phyloP scores from a whole-genome alignment of 2,797 vertebrate species.

The Fratercula arctica region DNA sequence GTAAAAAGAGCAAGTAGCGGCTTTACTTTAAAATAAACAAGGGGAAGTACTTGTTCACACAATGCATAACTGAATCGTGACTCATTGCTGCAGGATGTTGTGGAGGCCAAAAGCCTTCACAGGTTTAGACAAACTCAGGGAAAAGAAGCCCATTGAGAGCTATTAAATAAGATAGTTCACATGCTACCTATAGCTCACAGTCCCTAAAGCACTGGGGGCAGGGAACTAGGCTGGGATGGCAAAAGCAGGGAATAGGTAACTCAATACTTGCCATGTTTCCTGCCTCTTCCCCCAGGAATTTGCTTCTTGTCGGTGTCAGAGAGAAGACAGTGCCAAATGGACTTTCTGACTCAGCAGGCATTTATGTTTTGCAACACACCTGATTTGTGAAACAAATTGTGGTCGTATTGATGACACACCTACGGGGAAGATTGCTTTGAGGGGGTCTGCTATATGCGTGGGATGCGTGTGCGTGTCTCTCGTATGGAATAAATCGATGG shows the following conservation, averaged over 20 bases:
- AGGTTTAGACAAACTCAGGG: conserved; percentile 18
- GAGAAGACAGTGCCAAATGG: neutral
- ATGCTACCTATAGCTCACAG: neutral
- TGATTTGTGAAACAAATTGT: neutral
- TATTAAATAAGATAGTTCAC: neutral
- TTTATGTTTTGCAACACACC: neutral
- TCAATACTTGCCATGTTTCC: neutral
- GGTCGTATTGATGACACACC: neutral
- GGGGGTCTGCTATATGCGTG: neutral
- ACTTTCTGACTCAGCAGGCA: neutral
- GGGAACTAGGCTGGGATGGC: neutral
- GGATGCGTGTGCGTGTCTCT: neutral
- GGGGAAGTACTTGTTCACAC: conserved; percentile 43
- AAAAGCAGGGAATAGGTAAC: neutral
- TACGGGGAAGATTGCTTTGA: neutral
- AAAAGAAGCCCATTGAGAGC: neutral
- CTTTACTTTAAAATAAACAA: conserved; percentile 53
- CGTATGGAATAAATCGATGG: neutral
- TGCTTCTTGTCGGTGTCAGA: neutral
- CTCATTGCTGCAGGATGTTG: conserved; percentile 47
- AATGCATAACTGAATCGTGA: conserved; percentile 42
- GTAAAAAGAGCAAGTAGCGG: conserved; percentile 14
- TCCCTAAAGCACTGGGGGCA: neutral
- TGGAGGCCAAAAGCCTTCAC: conserved; percentile 2
- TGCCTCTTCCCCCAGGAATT: neutral